These are phyloP conservation scores for Illadopsis cleaveri DNA, from an alignment of 2,113 vertebrate genomes.

Conservation along the genomic window DNA sequence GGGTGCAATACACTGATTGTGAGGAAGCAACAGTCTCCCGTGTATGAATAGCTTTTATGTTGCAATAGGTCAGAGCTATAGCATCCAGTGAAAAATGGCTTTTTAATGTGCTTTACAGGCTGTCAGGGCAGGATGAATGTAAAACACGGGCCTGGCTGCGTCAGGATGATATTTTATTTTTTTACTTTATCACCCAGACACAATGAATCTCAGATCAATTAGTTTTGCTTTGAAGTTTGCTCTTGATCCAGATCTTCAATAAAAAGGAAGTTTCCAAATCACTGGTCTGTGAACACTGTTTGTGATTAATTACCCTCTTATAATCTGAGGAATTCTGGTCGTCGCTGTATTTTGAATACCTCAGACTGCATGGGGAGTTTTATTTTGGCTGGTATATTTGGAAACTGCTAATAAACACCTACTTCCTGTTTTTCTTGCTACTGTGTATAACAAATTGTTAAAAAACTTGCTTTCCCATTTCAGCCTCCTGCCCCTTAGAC, in stretches of 20 bases:
- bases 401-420: constrained; percentile 81
- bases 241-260: constrained; percentile 77
- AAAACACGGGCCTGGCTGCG: constrained; percentile 1
- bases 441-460: constrained; percentile 74
- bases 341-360: constrained; percentile 78
- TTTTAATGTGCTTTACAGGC: constrained; percentile 52
- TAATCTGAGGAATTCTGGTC: constrained; percentile 81
- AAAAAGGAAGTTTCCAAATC: constrained; percentile 79
- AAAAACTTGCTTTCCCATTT: constrained; percentile 69
- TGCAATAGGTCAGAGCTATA: constrained; percentile 14
- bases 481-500: constrained; percentile 36
- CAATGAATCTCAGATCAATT: constrained; percentile 75
- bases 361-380: constrained; percentile 76
- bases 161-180: constrained; percentile 45
- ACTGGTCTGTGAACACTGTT: constrained; percentile 77
- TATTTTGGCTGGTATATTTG: constrained; percentile 84
- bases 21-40: constrained; percentile 49
- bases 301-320: constrained; percentile 84
- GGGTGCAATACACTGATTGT: constrained; percentile 20
- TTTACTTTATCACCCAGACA: constrained; percentile 70
- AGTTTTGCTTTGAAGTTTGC: constrained; percentile 76
- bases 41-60: constrained; percentile 56
- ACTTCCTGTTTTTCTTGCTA: constrained; percentile 84
- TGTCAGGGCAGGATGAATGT: constrained; percentile 52
- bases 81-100: constrained; percentile 40